A percentile compares a stretch with the other conserved stretches of the same genome.
Conservation (phyloP, 1,140 invertebrate genomes). For the Prorops nasuta region DNA sequence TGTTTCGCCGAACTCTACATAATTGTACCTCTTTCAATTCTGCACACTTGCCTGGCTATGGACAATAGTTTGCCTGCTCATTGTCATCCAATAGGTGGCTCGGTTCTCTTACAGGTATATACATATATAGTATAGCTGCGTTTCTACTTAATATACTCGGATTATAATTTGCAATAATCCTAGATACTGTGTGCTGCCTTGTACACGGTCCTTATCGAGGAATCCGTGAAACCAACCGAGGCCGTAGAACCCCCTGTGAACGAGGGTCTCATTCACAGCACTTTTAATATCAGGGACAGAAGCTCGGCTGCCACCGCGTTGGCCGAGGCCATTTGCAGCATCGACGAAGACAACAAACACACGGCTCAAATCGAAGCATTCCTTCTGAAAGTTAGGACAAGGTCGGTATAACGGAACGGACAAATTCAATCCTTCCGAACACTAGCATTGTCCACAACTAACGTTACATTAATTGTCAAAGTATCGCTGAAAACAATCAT, state of each 20-base stretch:
- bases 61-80: slow-evolving; percentile 67
- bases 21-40: slow-evolving; percentile 61
- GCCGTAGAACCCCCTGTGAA: not conserved
- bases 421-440: too few relatives aligned
- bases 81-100: slow-evolving; percentile 62
- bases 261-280: not conserved
- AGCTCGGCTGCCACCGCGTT: slow-evolving; percentile 54
- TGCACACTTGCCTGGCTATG: slow-evolving; percentile 58
- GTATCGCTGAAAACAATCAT: too few relatives aligned
- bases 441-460: too few relatives aligned
- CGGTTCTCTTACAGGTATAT: slow-evolving; percentile 66
- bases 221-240: slow-evolving; percentile 13
- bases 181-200: slow-evolving; percentile 15
- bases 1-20: slow-evolving; percentile 67
- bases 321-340: slow-evolving; percentile 74
- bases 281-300: slow-evolving; percentile 25
- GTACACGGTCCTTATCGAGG: slow-evolving; percentile 16
- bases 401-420: too few relatives aligned
- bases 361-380: slow-evolving; percentile 67
- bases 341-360: slow-evolving; percentile 74
- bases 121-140: too few relatives aligned
- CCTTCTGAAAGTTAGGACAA: slow-evolving; percentile 57
- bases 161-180: not conserved
- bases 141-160: slow-evolving; percentile 55
- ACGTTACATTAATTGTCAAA: too few relatives aligned